These are phyloP conservation scores for Beris chalybata DNA, from an alignment of 2,888 invertebrate species.

Conservation along the genomic window DNA sequence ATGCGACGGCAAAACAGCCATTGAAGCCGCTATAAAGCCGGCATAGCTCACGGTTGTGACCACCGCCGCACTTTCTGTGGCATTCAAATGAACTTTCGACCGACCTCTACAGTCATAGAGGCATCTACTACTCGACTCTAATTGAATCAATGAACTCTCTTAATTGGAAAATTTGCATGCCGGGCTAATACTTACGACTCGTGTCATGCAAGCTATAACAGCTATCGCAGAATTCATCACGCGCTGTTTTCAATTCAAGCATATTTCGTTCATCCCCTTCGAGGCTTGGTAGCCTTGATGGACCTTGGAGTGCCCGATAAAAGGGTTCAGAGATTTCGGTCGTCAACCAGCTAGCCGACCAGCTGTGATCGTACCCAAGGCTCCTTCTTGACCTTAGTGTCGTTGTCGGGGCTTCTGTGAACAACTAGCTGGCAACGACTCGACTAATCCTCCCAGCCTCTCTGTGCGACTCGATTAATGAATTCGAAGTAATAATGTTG, in stretches of 20 bases:
- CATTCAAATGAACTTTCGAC: slow-evolving; percentile 28
- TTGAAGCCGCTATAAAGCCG: background rate
- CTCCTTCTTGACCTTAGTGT: slow-evolving; percentile 12
- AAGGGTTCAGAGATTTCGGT: slow-evolving; percentile 13
- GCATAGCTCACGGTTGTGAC: background rate
- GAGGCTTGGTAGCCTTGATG: no score
- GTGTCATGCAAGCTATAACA: slow-evolving; percentile 28
- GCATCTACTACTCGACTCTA: slow-evolving; percentile 22
- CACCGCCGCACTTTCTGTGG: slow-evolving; percentile 14
- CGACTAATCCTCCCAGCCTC: slow-evolving; percentile 25
- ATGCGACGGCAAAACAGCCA: slow-evolving; percentile 18
- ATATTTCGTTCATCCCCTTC: no score
- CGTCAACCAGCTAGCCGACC: background rate
- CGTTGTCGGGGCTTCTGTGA: slow-evolving; percentile 4
- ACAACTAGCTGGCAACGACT: slow-evolving; percentile 5
- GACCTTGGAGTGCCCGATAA: background rate
- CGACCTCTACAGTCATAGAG: slow-evolving; percentile 10
- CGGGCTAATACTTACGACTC: slow-evolving; percentile 32
- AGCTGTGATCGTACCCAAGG: background rate
- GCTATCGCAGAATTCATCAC: no score
- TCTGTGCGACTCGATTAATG: slow-evolving; percentile 23
- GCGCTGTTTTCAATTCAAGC: no score
- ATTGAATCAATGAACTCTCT: slow-evolving; percentile 40
- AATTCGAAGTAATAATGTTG: slow-evolving; percentile 26
- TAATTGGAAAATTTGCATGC: slow-evolving; percentile 40